A percentile compares a stretch with the other conserved stretches of the same genome.
Evolutionary conservation across 1,140 invertebrate genomes (phyloP).

Genomic region (Hyposmocoma kahamanoa): DNA sequence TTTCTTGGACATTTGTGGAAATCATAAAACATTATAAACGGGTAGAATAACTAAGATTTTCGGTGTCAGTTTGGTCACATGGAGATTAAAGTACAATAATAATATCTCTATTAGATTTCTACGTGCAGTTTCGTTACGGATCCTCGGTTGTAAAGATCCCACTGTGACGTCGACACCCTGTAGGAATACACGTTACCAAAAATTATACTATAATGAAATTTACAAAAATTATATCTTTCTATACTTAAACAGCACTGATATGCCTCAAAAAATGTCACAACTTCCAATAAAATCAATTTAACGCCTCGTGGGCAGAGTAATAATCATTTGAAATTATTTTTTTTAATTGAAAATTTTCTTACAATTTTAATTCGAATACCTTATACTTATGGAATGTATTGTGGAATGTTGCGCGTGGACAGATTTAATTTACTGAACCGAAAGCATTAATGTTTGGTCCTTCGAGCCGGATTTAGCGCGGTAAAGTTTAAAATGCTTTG

Average conservation of each 20-base stretch:
- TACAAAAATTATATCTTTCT: constrained; percentile 36
- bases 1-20: not conserved
- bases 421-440: not conserved
- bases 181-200: not conserved
- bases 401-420: not conserved
- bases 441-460: constrained; percentile 2
- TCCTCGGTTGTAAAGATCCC: not conserved
- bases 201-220: constrained; percentile 21
- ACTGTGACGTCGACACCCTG: constrained; percentile 22
- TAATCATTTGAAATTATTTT: constrained; percentile 3
- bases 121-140: constrained; percentile 15
- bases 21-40: not conserved
- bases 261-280: constrained; percentile 49
- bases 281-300: constrained; percentile 37
- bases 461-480: not conserved
- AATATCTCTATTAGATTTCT: constrained; percentile 18
- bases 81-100: constrained; percentile 38
- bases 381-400: constrained; percentile 12
- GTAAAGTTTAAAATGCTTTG: not conserved
- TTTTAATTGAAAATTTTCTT: constrained; percentile 1
- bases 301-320: constrained; percentile 26
- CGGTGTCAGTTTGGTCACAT: constrained; percentile 53
- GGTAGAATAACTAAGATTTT: not conserved
- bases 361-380: not conserved
- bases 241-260: constrained; percentile 48